Percentiles rank a stretch among this genome's conserved stretches.
These are phyloP conservation scores for Pollachius pollachius DNA, from an alignment of 2,113 vertebrate species.

Conservation along the genomic window DNA sequence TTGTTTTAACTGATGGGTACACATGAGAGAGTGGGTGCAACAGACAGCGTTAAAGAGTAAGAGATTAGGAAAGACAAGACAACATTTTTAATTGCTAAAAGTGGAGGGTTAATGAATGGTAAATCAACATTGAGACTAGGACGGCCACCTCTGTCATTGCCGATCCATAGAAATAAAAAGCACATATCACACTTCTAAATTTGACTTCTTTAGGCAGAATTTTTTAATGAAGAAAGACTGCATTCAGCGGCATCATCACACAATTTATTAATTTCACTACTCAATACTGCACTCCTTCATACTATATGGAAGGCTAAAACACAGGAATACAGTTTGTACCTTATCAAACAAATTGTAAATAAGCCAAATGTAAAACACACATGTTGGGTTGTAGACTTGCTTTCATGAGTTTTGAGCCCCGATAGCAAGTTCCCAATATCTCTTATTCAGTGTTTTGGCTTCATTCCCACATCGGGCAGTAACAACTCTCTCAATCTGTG, in stretches of 20 bases:
- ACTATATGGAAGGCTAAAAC: too few relatives aligned
- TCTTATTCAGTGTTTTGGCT: constrained; percentile 44
- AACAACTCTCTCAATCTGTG: constrained; percentile 47
- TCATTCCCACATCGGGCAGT: constrained; percentile 30
- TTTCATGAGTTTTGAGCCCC: constrained; percentile 27
- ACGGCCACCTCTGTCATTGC: too few relatives aligned
- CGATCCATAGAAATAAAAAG: neutral
- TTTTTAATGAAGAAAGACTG: neutral
- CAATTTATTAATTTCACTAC: too few relatives aligned
- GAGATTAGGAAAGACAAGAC: constrained; percentile 9
- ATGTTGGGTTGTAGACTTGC: constrained; percentile 32
- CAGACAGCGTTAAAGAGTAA: constrained; percentile 13
- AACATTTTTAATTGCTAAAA: too few relatives aligned
- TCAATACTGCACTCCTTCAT: too few relatives aligned
- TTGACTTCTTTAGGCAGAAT: neutral
- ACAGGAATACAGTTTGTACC: too few relatives aligned
- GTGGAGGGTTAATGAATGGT: too few relatives aligned
- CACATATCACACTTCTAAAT: constrained; percentile 9
- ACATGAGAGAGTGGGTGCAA: constrained; percentile 12
- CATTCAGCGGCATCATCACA: too few relatives aligned
- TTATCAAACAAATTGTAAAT: neutral
- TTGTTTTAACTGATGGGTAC: constrained; percentile 40
- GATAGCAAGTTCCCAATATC: constrained; percentile 26
- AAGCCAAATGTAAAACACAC: constrained; percentile 7
- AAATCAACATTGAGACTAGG: too few relatives aligned